These are phyloP conservation scores for Epizoanthus scotinus DNA, from an alignment of 92 coral and sea anemone species.

Conservation along the genomic window DNA sequence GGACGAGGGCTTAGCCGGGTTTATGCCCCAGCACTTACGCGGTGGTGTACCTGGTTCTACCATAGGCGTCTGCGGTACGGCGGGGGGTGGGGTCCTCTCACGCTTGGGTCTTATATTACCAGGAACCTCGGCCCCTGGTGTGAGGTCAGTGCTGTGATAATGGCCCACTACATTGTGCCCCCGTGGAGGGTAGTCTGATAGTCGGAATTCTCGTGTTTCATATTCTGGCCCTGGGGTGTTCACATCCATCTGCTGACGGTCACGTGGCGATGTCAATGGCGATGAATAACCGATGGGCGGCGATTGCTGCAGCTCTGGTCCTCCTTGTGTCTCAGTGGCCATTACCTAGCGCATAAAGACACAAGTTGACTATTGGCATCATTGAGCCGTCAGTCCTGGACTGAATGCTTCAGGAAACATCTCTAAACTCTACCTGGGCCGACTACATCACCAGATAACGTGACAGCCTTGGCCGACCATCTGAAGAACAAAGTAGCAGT, in stretches of 20 bases:
- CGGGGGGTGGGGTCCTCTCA: conserved; percentile 29
- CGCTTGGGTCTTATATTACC: conserved; percentile 37
- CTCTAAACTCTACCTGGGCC: no score
- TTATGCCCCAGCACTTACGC: conserved; percentile 54
- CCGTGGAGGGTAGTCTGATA: conserved; percentile 72
- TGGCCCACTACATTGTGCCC: conserved; percentile 15
- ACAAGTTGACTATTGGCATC: neutral
- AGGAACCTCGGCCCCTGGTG: conserved; percentile 26
- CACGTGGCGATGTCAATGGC: conserved; percentile 46
- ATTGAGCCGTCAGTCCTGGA: no score
- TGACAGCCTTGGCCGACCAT: no score
- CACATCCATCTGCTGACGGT: neutral
- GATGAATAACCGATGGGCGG: conserved; percentile 86
- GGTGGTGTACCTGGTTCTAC: conserved; percentile 43
- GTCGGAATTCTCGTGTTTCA: conserved; percentile 77
- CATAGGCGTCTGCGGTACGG: neutral
- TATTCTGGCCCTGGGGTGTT: conserved; percentile 29
- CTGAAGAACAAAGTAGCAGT: no score
- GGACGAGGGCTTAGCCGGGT: conserved; percentile 7
- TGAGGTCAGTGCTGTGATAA: neutral
- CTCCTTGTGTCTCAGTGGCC: conserved; percentile 23
- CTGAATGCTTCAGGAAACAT: no score
- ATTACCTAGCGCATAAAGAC: neutral
- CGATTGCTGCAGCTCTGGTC: conserved; percentile 59
- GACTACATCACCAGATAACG: no score